Conservation (phyloP, 1,140 invertebrate species). For the Carposina sasakii region DNA sequence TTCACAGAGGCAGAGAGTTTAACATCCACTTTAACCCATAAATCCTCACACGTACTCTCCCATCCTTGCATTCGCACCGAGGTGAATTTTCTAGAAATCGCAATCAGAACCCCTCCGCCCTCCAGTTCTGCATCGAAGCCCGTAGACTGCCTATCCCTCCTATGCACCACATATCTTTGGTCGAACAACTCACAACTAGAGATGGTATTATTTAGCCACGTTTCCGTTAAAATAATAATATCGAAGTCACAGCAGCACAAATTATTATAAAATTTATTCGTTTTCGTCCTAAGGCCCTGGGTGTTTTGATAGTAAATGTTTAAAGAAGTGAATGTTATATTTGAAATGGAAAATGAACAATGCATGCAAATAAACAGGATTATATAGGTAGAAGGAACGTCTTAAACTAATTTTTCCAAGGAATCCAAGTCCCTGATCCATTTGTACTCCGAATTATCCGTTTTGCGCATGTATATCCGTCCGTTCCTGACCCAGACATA, state of each 20-base stretch:
- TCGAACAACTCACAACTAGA: conserved; percentile 6
- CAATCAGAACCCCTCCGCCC: conserved; percentile 8
- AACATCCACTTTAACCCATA: conserved; percentile 6
- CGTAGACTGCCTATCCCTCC: neutral
- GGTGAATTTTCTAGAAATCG: neutral
- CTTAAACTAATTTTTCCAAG: conserved; percentile 7
- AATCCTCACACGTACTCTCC: conserved; percentile 7
- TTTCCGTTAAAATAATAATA: conserved; percentile 1
- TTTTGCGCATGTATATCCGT: conserved; percentile 21
- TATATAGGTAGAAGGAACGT: neutral
- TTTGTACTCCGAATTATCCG: conserved; percentile 22
- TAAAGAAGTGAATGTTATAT: conserved; percentile 13
- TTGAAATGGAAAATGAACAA: neutral
- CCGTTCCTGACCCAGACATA: conserved; percentile 32
- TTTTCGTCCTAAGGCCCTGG: neutral
- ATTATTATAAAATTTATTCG: neutral
- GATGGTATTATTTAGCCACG: neutral
- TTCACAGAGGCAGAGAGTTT: neutral
- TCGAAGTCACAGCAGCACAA: neutral
- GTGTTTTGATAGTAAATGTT: conserved; percentile 5
- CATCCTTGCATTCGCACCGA: neutral
- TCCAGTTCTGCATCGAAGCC: neutral
- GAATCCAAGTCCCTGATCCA: conserved; percentile 11
- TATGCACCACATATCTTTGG: conserved; percentile 9
- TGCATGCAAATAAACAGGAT: neutral